phyloP scores from a whole-genome alignment of 2,888 invertebrate genomes.

The Phengaris arion region DNA sequence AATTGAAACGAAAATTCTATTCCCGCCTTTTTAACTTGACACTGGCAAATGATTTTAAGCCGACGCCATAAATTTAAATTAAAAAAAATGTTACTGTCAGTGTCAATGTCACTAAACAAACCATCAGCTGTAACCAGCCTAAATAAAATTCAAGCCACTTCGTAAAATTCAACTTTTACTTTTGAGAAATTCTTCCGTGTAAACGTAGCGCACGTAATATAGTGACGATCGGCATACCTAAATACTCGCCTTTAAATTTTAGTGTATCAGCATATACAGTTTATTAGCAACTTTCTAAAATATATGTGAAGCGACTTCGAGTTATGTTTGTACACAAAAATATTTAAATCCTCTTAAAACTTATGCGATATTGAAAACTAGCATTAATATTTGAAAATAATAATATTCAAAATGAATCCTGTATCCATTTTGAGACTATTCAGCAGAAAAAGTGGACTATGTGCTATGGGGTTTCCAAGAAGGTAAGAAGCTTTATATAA shows the following conservation, averaged over 20 bases:
- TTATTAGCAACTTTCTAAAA: constrained; percentile 5
- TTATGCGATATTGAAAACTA: not conserved
- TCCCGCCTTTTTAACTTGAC: too few relatives aligned
- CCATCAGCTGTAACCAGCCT: not conserved
- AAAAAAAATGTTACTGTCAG: not conserved
- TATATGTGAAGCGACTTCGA: not conserved
- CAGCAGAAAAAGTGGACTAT: constrained; percentile 40
- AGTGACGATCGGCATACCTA: not conserved
- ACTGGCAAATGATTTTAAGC: too few relatives aligned
- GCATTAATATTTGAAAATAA: constrained; percentile 4
- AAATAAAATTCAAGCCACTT: not conserved
- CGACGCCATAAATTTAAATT: not conserved
- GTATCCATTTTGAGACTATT: constrained; percentile 20
- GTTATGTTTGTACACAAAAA: not conserved
- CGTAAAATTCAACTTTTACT: constrained; percentile 14
- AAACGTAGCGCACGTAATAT: not conserved
- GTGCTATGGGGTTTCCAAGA: constrained; percentile 3
- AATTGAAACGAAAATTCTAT: too few relatives aligned
- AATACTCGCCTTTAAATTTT: constrained; percentile 6
- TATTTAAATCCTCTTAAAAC: not conserved
- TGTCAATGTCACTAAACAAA: not conserved
- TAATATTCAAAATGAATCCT: constrained; percentile 27
- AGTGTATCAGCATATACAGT: not conserved
- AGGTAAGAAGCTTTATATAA: not conserved
- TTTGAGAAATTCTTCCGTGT: constrained; percentile 13